Conservation (phyloP, 2,113 vertebrate species). For the Morone saxatilis region DNA sequence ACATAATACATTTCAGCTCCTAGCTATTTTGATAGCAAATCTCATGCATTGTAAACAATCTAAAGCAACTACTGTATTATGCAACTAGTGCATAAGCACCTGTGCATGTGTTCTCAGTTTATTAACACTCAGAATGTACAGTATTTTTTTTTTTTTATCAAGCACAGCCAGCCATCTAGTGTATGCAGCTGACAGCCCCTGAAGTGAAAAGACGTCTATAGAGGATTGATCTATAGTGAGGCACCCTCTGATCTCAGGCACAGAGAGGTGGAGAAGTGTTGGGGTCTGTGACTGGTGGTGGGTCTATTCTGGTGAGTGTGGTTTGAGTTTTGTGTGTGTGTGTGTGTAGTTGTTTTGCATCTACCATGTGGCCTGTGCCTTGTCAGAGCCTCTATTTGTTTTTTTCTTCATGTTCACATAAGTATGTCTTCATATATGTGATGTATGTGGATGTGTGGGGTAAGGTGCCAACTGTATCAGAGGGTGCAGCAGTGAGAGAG, state of each 20-base stretch:
- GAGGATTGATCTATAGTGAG: slow-evolving; percentile 84
- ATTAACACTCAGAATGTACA: slow-evolving; percentile 8
- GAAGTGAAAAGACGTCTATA: slow-evolving; percentile 87
- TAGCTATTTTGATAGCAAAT: neutral
- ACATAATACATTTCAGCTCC: neutral
- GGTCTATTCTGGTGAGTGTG: neutral
- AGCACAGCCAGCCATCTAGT: slow-evolving; percentile 34
- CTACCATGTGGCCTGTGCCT: neutral
- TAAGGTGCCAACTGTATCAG: slow-evolving; percentile 78
- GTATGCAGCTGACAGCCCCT: slow-evolving; percentile 55
- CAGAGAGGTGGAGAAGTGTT: slow-evolving; percentile 26
- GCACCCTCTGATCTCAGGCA: slow-evolving; percentile 85
- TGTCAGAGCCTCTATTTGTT: neutral
- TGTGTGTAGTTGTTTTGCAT: slow-evolving; percentile 4
- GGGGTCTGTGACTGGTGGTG: slow-evolving; percentile 10
- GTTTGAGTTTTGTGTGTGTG: neutral
- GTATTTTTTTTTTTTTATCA: slow-evolving; percentile 3
- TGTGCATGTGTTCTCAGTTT: slow-evolving; percentile 49
- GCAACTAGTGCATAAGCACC: slow-evolving; percentile 54
- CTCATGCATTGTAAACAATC: slow-evolving; percentile 48
- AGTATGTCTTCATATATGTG: neutral
- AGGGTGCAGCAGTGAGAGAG: slow-evolving; percentile 79
- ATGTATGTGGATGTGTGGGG: slow-evolving; percentile 18
- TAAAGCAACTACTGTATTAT: slow-evolving; percentile 22
- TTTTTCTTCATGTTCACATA: neutral